phyloP scores from a whole-genome alignment of 2,888 invertebrate genomes.

The Anoplius nigerrimus region DNA sequence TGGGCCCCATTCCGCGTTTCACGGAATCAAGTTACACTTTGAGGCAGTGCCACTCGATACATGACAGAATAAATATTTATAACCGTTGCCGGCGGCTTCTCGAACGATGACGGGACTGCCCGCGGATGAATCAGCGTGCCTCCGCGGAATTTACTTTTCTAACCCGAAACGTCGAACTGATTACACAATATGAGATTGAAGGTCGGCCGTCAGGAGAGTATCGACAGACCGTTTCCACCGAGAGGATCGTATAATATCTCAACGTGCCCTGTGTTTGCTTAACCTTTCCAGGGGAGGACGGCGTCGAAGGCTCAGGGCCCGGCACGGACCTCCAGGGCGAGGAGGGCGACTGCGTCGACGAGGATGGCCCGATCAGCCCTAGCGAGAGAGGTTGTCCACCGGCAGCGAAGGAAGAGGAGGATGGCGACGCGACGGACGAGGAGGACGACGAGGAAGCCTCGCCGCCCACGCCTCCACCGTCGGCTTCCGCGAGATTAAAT shows the following conservation, averaged over 20 bases:
- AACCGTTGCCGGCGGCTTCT: not conserved
- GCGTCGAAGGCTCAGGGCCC: slow-evolving; percentile 71
- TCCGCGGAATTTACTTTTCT: not conserved
- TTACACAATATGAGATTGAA: no score
- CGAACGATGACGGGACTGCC: not conserved
- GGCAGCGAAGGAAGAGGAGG: slow-evolving; percentile 75
- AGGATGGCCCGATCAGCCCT: slow-evolving; percentile 78
- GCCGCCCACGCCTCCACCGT: slow-evolving; percentile 64
- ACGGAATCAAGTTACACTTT: not conserved
- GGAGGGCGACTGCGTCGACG: slow-evolving; percentile 78
- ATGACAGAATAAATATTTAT: slow-evolving; percentile 6
- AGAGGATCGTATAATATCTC: no score
- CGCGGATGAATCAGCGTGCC: slow-evolving; percentile 4
- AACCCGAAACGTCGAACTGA: no score
- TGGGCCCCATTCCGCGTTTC: not conserved
- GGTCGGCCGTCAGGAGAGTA: no score
- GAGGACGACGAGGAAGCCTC: slow-evolving; percentile 70
- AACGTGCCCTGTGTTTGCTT: no score
- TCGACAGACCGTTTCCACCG: no score
- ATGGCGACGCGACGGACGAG: slow-evolving; percentile 75
- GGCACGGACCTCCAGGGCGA: slow-evolving; percentile 77
- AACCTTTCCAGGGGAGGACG: slow-evolving; percentile 77
- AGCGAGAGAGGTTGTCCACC: slow-evolving; percentile 74
- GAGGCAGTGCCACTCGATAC: not conserved
- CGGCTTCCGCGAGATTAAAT: slow-evolving; percentile 67